Conservation (phyloP, 2,888 invertebrate species). For the Branchellion lobata region DNA sequence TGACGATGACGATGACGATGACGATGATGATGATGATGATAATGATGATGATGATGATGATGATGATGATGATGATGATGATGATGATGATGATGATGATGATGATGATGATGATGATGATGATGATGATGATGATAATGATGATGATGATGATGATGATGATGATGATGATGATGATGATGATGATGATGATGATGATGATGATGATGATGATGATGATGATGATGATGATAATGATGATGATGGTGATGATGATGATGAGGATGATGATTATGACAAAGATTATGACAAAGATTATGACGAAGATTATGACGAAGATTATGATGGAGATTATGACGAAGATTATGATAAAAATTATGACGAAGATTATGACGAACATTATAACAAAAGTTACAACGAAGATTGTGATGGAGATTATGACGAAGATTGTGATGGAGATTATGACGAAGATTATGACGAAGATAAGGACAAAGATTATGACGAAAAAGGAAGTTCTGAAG, state of each 20-base stretch:
- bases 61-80: constrained; percentile 25
- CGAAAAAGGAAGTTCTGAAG: no score
- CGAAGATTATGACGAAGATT: no score
- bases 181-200: constrained; percentile 21
- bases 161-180: constrained; percentile 6
- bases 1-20: constrained; percentile 13
- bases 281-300: no score
- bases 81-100: constrained; percentile 24
- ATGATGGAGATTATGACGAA: no score
- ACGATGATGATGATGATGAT: constrained; percentile 37
- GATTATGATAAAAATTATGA: no score
- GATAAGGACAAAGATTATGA: no score
- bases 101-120: constrained; percentile 26
- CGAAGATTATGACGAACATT: no score
- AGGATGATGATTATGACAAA: no score
- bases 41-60: constrained; percentile 34
- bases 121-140: constrained; percentile 23
- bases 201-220: constrained; percentile 35
- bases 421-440: no score
- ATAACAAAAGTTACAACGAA: no score
- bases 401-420: no score
- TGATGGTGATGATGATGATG: constrained; percentile 35
- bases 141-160: constrained; percentile 13
- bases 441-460: no score
- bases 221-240: constrained; percentile 33